Evolutionary conservation across 2,888 invertebrate species (phyloP).

Genomic region (Drosophila percnosoma): DNA sequence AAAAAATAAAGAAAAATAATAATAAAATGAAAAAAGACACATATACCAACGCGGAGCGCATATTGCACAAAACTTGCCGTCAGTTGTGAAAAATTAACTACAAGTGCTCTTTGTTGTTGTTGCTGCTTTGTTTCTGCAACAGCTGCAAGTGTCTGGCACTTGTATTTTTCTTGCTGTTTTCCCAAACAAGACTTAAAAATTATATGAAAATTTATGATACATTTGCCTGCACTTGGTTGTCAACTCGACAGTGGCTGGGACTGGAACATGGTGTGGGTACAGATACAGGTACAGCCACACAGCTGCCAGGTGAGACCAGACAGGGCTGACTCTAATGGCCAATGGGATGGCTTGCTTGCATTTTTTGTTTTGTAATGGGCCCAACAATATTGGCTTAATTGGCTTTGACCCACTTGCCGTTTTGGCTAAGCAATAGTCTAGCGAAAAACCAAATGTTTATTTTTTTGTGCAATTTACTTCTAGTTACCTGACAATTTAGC

Average conservation of each 20-base stretch:
- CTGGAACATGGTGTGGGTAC: slow-evolving; percentile 19
- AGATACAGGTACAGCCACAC: slow-evolving; percentile 23
- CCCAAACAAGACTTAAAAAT: slow-evolving; percentile 73
- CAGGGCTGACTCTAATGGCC: slow-evolving; percentile 55
- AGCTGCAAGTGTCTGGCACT: slow-evolving; percentile 77
- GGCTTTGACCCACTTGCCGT: slow-evolving; percentile 56
- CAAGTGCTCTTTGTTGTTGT: slow-evolving; percentile 65
- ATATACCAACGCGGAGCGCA: slow-evolving; percentile 54
- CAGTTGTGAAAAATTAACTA: slow-evolving; percentile 79
- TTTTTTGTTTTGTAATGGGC: slow-evolving; percentile 40
- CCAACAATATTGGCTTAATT: slow-evolving; percentile 58
- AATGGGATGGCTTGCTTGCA: slow-evolving; percentile 36
- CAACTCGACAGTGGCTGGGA: slow-evolving; percentile 59
- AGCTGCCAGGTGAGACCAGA: slow-evolving; percentile 50
- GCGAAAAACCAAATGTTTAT: slow-evolving; percentile 38
- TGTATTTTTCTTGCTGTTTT: slow-evolving; percentile 42
- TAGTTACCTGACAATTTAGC: slow-evolving; percentile 17
- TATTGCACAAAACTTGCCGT: slow-evolving; percentile 75
- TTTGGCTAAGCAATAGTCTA: slow-evolving; percentile 16
- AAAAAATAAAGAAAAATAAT: slow-evolving; percentile 16
- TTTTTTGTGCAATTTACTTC: slow-evolving; percentile 29
- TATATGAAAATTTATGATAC: slow-evolving; percentile 80
- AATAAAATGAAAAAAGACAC: slow-evolving; percentile 1
- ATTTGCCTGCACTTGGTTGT: slow-evolving; percentile 79
- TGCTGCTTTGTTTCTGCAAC: slow-evolving; percentile 60